Evolutionary conservation across 2,797 vertebrate genomes (phyloP), one percentile per base, ranked within the genome.

Genomic region (Rhinella marina): DNA sequence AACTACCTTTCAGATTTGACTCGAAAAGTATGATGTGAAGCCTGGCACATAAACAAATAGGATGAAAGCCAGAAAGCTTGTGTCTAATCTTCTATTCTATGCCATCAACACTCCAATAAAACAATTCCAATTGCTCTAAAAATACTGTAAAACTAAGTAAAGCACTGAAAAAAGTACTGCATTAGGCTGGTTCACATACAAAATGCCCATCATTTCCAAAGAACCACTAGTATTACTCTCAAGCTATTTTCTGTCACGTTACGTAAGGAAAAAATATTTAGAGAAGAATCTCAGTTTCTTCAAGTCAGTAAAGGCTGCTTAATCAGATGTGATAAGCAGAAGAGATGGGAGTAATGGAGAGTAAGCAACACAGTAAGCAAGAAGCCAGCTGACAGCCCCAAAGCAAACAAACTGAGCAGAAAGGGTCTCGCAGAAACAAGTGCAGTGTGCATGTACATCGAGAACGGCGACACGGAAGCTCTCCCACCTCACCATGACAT

Each of bases 301-400:
- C 32, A 80, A 56, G 78, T 89, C 61, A 77, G 80, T 82, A 77
- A 72, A 82, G 19, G 56, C 80, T 70, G 52, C 73, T 57, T 54
- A 87, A 89, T 84, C 50, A 29, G 79, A 79, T 87, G 64, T 86
- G 88, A 89, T 80, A 79, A 83, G 85, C 81, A 84, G 85, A 79
- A 83, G 88, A 86, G 84, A 83, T 86, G 70, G 32, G 54, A 25
- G 80, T 41, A 89, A 87, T 84, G 72, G 81, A 86, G 52, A 83
- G 41, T 32, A 62, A 83, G 77, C 56, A 76, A 82, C 32, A 88
- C 84, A 83, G 59, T 32, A 82, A 81, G 85, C 70, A 82, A 75
- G 32, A 82, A 87, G 86, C 48, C 54, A 70, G 75, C 79, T 78
- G 59, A 73, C 81, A 80, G 61, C 64, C 85, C 81, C 57, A 25